These are phyloP conservation scores for Stramonita haemastoma DNA, from an alignment of 2,888 invertebrate genomes.

Conservation along the genomic window DNA sequence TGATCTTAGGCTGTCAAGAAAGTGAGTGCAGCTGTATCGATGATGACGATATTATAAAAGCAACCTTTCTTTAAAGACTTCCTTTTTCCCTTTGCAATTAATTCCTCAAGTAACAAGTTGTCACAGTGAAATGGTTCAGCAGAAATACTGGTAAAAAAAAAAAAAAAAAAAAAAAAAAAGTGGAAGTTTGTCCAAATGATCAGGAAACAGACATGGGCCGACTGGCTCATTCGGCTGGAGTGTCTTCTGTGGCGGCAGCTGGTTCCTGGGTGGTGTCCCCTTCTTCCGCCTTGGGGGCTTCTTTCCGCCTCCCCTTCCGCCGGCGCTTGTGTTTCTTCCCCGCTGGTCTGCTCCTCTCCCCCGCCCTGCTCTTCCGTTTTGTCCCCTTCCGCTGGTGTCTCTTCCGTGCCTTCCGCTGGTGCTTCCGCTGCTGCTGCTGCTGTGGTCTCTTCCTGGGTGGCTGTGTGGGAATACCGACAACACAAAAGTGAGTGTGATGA, in stretches of 20 bases:
- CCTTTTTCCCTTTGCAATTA: too few relatives aligned
- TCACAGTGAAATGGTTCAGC: slow-evolving; percentile 14
- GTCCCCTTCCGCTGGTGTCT: slow-evolving; percentile 7
- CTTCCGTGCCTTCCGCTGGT: slow-evolving; percentile 16
- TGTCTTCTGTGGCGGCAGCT: slow-evolving; percentile 41
- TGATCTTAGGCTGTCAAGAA: too few relatives aligned
- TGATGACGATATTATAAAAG: too few relatives aligned
- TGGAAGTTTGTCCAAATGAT: not conserved
- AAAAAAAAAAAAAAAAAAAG: too few relatives aligned
- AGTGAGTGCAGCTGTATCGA: too few relatives aligned
- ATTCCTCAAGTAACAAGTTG: not conserved
- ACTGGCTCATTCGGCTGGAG: slow-evolving; percentile 17
- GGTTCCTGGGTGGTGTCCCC: slow-evolving; percentile 42
- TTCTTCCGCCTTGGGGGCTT: not conserved
- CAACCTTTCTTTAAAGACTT: too few relatives aligned
- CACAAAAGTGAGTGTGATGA: too few relatives aligned
- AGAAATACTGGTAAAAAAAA: not conserved
- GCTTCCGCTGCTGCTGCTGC: slow-evolving; percentile 32
- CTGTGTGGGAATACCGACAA: not conserved
- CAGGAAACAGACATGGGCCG: slow-evolving; percentile 38
- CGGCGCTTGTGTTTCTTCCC: slow-evolving; percentile 10
- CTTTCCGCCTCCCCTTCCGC: slow-evolving; percentile 2
- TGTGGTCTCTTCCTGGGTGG: not conserved
- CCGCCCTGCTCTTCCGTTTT: not conserved
- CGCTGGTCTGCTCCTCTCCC: not conserved